Base-by-base conservation (phyloP, 2,113 vertebrate species). In the Athene noctua region DNA sequence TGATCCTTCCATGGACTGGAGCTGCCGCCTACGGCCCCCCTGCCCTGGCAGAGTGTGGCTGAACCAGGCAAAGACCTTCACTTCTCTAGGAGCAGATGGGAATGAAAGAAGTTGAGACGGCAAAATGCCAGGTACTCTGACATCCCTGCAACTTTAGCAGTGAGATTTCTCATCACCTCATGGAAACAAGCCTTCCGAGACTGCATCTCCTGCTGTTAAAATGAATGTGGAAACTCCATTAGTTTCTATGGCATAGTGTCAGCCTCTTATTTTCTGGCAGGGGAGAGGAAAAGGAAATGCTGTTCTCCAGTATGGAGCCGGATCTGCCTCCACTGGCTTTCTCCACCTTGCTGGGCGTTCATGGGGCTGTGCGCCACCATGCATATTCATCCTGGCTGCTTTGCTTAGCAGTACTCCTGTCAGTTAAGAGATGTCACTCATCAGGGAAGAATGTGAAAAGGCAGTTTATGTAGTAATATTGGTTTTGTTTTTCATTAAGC, bases 201-300 rank as follows among this genome's bases (percentile, higher is more conserved):
- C 86, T 84, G 70, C 71, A 74, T 13, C 96, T 96, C 96, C 95
- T 89, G 84, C 91, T 94, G 94, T 25, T 95, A 89, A 89, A 94
- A 93, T 91, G 84, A 96, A 96, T 86, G 95, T 97, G 95, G 93
- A 95, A 97, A 91, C 78, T 95, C 91, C 94, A 96, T 91, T 96
- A 91, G 55, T 96, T 96, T 91, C 91, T 94, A 25, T 94, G 88
- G 92, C 93, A 44, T n/a, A 14, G 74, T 91, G 93, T 96, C 94
- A 96, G 84, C 84, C 62, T 91, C 83, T 82, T 77, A 94, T 59
- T 92, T 82, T 89, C 89, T 95, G 81, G 71, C 89, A 90, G 78
- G 30, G 66, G 85, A 77, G 71, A 65, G 78, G 87, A 71, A 84
- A 97, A 94, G 40, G 96, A 91, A 95, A 79, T 16, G 36, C 27